Evolutionary conservation across 2,113 vertebrate genomes (phyloP).

Genomic region (Dasypus novemcinctus): DNA sequence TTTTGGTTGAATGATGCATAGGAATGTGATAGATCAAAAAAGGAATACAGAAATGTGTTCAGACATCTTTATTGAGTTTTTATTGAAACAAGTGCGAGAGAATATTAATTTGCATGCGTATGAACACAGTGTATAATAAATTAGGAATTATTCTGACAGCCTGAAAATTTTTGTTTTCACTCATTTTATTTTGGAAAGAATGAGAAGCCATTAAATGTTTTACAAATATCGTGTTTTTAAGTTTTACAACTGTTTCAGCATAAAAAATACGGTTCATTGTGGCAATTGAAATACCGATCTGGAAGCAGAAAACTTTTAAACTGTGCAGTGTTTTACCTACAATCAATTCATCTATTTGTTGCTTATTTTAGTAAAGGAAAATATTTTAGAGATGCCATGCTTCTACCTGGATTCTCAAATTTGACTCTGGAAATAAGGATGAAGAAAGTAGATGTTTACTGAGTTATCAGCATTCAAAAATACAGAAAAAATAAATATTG

Average conservation of each 20-base stretch:
- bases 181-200: slow-evolving; percentile 44
- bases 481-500: slow-evolving; percentile 41
- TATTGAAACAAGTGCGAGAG: background rate
- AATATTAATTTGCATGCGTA: background rate
- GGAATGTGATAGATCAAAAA: slow-evolving; percentile 9
- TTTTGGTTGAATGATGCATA: background rate
- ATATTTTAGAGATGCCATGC: background rate
- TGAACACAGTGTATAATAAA: slow-evolving; percentile 13
- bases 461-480: background rate
- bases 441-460: slow-evolving; percentile 2
- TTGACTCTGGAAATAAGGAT: background rate
- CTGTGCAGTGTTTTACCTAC: background rate
- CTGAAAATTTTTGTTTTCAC: background rate
- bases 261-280: slow-evolving; percentile 7
- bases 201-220: background rate
- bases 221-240: slow-evolving; percentile 19
- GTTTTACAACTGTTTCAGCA: background rate
- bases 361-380: background rate
- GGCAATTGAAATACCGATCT: slow-evolving; percentile 31
- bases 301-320: slow-evolving; percentile 43
- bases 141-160: slow-evolving; percentile 26
- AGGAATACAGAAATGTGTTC: slow-evolving; percentile 28
- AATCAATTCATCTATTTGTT: background rate
- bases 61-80: slow-evolving; percentile 36
- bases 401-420: background rate